These are phyloP conservation scores for Saimiri boliviensis DNA, from an alignment of 2,113 vertebrate species.

Conservation along the genomic window DNA sequence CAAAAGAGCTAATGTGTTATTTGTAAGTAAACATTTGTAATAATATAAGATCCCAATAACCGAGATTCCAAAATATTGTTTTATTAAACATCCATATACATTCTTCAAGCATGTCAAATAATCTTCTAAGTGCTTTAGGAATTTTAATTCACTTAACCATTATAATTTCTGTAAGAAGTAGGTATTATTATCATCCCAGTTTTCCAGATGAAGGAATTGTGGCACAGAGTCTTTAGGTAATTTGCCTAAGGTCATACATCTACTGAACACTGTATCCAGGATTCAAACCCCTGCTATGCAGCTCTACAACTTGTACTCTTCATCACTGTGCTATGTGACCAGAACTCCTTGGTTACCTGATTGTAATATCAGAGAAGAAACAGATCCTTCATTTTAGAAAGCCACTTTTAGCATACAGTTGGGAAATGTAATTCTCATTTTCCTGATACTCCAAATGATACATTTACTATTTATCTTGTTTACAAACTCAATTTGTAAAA, in stretches of 20 bases:
- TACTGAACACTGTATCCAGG: not conserved
- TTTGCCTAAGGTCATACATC: not conserved
- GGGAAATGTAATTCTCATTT: not conserved
- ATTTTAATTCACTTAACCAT: not conserved
- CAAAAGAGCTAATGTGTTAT: not conserved
- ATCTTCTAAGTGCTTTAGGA: not conserved
- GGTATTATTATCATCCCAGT: not conserved
- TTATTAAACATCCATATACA: not conserved
- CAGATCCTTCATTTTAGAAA: not conserved
- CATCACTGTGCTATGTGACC: not conserved
- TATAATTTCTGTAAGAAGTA: not conserved
- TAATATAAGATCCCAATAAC: not conserved
- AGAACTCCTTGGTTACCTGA: not conserved
- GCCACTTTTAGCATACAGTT: not conserved
- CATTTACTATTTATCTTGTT: not conserved
- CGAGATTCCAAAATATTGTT: not conserved
- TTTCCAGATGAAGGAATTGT: not conserved
- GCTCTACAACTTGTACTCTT: not conserved
- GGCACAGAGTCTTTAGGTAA: not conserved
- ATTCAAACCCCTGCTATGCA: not conserved
- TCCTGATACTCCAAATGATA: too few relatives aligned
- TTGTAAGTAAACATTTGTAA: not conserved
- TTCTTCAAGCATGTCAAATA: not conserved
- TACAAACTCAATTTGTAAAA: not conserved
- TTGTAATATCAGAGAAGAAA: not conserved